Base-by-base conservation (phyloP, 2,888 invertebrate genomes). In the Anoplius nigerrimus region DNA sequence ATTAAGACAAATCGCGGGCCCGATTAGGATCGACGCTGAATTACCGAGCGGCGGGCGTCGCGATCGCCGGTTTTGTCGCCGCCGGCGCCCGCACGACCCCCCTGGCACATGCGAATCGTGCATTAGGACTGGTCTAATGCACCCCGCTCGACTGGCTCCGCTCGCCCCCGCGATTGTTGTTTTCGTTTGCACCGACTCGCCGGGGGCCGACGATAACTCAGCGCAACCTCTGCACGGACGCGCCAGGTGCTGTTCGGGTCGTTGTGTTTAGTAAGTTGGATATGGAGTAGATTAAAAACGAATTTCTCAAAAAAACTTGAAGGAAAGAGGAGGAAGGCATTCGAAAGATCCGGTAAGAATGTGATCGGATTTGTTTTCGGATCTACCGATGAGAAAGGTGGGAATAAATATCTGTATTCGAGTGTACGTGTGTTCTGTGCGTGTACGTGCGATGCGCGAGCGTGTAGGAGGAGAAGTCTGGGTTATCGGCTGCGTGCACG, bases 1-100 rank as follows among this genome's bases (percentile, higher is more conserved):
- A 86, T 87, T 84, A 86, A 87, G 85, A 86, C 85, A 82, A 86
- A 87, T 87, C 83, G 83, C 66, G 69, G n/a, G n/a, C 52, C 4
- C 69, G 87, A 87, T 86, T 81, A 78, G 76, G 79, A 86, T 86
- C 86, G 82, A 3, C 83, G 79, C 76, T 79, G 75, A 83, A 86
- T 86, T 84, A 86, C 82, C 56, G 65, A 43, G 56, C 65, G 57
- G 54, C n/a, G n/a, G n/a, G n/a, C n/a, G 58, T 53, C 60, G 67
- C 56, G 53, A 69, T 74, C 65, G 56, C 16, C 53, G 53, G 24
- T 53, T 24, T 21, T 53, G 24, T 24, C 48, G 48, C 48, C 16
- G 18, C 48, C 1, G 48, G 18, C n/a, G n/a, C 48, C 48, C 16
- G 48, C 4, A 2, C 5, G 48, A 16, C 48, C 48, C 16, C n/a